A percentile compares a stretch with the other conserved stretches of the same genome.
These are phyloP conservation scores for Gallinago paraguaiae DNA, from an alignment of 2,113 vertebrate genomes.

Conservation along the genomic window DNA sequence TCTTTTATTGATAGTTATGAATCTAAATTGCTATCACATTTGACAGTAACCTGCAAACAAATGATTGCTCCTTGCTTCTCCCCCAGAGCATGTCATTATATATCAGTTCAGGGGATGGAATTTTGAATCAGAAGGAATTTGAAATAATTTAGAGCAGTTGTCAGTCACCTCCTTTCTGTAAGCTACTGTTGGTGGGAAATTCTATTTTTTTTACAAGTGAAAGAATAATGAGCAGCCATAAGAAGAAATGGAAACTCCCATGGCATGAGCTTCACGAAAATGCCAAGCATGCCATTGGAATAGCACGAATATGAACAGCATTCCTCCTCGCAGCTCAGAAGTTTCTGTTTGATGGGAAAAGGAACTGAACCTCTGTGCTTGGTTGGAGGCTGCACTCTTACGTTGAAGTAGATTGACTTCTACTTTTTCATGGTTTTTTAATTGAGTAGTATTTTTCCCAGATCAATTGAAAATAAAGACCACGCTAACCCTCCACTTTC, in stretches of 20 bases:
- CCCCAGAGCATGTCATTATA: neutral
- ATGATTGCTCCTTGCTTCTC: neutral
- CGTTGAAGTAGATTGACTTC: neutral
- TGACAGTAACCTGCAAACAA: conserved; percentile 1
- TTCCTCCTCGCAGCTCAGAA: neutral
- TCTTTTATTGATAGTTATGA: neutral
- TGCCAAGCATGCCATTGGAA: neutral
- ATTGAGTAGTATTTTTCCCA: neutral
- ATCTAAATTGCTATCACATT: neutral
- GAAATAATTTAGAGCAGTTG: neutral
- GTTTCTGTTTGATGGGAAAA: neutral
- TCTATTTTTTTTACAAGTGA: neutral
- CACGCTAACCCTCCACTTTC: neutral
- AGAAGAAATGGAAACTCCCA: neutral
- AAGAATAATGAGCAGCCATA: neutral
- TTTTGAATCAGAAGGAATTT: neutral
- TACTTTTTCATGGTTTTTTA: neutral
- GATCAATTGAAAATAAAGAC: neutral
- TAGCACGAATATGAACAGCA: neutral
- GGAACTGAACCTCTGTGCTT: neutral
- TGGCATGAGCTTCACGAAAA: neutral
- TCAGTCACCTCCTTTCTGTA: neutral
- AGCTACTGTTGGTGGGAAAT: neutral
- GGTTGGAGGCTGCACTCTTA: neutral
- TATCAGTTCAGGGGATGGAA: neutral